phyloP scores from a whole-genome alignment of 2,888 invertebrate species.

The Drosophila longiperda region DNA sequence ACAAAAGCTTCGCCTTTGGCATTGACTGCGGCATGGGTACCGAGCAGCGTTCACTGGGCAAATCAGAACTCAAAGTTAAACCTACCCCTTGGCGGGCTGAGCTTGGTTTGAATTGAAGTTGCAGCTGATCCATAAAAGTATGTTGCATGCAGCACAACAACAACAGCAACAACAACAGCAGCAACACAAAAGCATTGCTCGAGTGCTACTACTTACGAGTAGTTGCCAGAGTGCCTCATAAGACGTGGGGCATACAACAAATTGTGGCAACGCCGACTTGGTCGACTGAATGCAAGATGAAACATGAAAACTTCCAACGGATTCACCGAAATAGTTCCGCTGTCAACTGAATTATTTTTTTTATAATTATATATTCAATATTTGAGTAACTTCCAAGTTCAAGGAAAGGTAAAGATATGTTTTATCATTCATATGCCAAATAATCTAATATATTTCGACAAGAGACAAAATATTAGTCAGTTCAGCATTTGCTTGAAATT shows the following conservation, averaged over 20 bases:
- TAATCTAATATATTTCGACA: too few relatives aligned
- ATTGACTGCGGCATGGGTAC: slow-evolving; percentile 23
- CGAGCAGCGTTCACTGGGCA: slow-evolving; percentile 27
- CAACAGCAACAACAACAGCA: slow-evolving; percentile 18
- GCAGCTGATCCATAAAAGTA: slow-evolving; percentile 81
- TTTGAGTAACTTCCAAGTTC: slow-evolving; percentile 11
- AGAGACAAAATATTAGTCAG: not conserved
- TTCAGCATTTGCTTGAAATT: not conserved
- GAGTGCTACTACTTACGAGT: slow-evolving; percentile 61
- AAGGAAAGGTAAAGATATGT: not conserved
- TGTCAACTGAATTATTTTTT: slow-evolving; percentile 1
- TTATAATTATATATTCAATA: too few relatives aligned
- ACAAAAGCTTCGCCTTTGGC: slow-evolving; percentile 68
- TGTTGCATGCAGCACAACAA: slow-evolving; percentile 62
- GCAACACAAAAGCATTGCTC: slow-evolving; percentile 50
- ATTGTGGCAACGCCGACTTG: slow-evolving; percentile 43
- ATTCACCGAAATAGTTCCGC: slow-evolving; percentile 8
- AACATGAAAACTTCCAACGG: slow-evolving; percentile 8
- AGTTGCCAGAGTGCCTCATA: slow-evolving; percentile 61
- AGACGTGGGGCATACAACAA: slow-evolving; percentile 51
- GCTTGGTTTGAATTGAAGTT: slow-evolving; percentile 71
- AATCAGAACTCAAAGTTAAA: slow-evolving; percentile 58
- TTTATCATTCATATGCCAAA: not conserved
- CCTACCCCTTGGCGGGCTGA: slow-evolving; percentile 36
- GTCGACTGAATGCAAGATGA: slow-evolving; percentile 9